A percentile compares a stretch with the other conserved stretches of the same genome.
Conservation (phyloP, 35 echinoderm and acorn worm genomes). For the Apostichopus parvimensis region DNA sequence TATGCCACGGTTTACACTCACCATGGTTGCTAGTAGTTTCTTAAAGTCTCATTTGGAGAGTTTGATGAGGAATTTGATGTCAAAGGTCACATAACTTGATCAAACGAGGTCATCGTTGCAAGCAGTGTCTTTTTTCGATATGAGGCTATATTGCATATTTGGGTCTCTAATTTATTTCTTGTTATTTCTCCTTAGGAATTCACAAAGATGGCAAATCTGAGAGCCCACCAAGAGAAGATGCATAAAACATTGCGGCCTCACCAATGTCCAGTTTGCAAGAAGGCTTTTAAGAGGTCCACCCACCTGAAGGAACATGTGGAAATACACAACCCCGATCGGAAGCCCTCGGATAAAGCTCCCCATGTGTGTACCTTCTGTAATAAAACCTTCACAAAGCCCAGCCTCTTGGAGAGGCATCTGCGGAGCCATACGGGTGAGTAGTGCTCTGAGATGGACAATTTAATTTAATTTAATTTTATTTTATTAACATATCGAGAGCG, state of each 20-base stretch:
- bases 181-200: constrained; percentile 59
- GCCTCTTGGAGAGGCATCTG: constrained; percentile 84
- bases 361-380: constrained; percentile 63
- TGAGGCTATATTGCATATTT: too few species aligned
- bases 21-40: too few species aligned
- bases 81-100: too few species aligned
- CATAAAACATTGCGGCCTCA: constrained; percentile 77
- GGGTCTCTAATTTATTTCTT: too few species aligned
- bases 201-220: constrained; percentile 77
- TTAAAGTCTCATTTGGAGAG: too few species aligned
- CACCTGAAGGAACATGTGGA: constrained; percentile 95
- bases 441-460: too few species aligned
- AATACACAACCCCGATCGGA: constrained; percentile 69
- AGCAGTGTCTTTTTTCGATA: background rate
- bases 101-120: too few species aligned
- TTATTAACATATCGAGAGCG: too few species aligned
- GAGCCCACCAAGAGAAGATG: constrained; percentile 73
- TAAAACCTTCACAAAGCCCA: constrained; percentile 88
- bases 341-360: constrained; percentile 8
- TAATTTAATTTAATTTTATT: too few species aligned
- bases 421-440: constrained; percentile 87
- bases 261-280: constrained; percentile 79
- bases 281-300: constrained; percentile 87
- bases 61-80: too few species aligned
- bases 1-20: too few species aligned